Conservation (phyloP, 2,797 vertebrate genomes). For the Apogon hyalosoma region DNA sequence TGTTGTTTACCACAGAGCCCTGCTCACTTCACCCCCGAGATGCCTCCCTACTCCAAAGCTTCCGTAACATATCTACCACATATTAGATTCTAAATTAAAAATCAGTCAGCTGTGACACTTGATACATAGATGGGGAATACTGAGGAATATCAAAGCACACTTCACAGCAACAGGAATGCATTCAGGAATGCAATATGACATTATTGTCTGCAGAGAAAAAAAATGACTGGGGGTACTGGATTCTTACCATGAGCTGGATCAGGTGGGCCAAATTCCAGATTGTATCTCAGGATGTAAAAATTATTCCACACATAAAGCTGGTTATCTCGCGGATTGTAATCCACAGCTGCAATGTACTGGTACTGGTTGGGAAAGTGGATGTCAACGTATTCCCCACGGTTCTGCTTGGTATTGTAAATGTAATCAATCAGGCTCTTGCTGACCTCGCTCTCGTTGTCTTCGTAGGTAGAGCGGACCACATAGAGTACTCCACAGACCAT, state of each 20-base stretch:
- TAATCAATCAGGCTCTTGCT: conserved; percentile 97
- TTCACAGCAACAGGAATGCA: conserved; percentile 52
- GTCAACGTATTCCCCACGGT: conserved; percentile 92
- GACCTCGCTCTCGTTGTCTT: conserved; percentile 97
- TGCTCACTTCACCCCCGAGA: conserved; percentile 62
- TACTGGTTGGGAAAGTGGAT: conserved; percentile 99
- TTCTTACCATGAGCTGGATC: conserved; percentile 97
- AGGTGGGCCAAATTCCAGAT: conserved; percentile 95
- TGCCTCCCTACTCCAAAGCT: conserved; percentile 67
- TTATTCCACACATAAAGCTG: conserved; percentile 99
- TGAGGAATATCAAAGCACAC: conserved; percentile 59
- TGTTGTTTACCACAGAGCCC: conserved; percentile 82
- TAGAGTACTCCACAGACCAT: conserved; percentile 99
- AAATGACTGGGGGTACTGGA: conserved; percentile 2
- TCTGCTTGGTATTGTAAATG: conserved; percentile 95
- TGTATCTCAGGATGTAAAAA: conserved; percentile 97
- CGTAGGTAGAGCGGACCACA: conserved; percentile 96
- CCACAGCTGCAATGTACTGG: conserved; percentile 98
- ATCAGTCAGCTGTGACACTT: conserved; percentile 77
- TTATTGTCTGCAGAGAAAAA: conserved; percentile 33
- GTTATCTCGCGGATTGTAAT: conserved; percentile 99
- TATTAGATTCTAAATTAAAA: conserved; percentile 85
- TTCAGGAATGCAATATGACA: conserved; percentile 50
- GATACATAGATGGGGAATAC: conserved; percentile 67
- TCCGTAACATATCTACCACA: conserved; percentile 78